These are phyloP conservation scores for Lysandra bellargus DNA, from an alignment of 2,888 invertebrate genomes.

Conservation along the genomic window DNA sequence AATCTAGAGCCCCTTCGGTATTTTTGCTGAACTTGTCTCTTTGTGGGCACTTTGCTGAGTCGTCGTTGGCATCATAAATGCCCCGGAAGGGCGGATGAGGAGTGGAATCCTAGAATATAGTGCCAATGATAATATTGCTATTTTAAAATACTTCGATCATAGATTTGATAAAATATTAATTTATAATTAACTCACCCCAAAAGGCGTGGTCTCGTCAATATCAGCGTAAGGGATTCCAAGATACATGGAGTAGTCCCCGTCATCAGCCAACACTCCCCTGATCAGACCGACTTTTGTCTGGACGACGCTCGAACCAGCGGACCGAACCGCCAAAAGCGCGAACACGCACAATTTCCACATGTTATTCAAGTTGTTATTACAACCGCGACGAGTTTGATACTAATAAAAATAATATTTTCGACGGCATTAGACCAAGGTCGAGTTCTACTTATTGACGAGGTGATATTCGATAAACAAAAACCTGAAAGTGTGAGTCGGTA, in stretches of 20 bases:
- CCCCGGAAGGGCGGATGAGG: conserved; percentile 43
- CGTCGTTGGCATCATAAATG: conserved; percentile 48
- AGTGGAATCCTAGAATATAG: conserved; percentile 36
- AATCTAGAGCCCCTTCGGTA: conserved; percentile 45
- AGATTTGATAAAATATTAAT: too few relatives aligned
- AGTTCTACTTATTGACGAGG: not conserved
- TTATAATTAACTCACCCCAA: conserved; percentile 42
- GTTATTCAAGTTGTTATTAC: not conserved
- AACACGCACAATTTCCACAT: conserved; percentile 8
- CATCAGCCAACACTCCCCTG: not conserved
- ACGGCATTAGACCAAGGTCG: not conserved
- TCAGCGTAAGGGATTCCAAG: conserved; percentile 47
- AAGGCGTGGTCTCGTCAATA: conserved; percentile 44
- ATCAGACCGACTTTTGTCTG: conserved; percentile 2
- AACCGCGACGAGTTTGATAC: not conserved
- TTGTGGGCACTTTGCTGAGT: conserved; percentile 51
- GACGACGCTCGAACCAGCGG: not conserved
- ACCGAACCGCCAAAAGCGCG: not conserved
- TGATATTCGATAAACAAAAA: not conserved
- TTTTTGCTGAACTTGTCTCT: conserved; percentile 43
- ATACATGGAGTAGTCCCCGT: conserved; percentile 39
- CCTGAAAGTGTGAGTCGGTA: not conserved
- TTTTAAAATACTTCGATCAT: too few relatives aligned
- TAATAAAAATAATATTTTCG: conserved; percentile 8
- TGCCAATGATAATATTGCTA: too few relatives aligned